A percentile compares a stretch with the other conserved stretches of the same genome.
Evolutionary conservation across 2,797 vertebrate genomes (phyloP).

Genomic region (Channa striata): DNA sequence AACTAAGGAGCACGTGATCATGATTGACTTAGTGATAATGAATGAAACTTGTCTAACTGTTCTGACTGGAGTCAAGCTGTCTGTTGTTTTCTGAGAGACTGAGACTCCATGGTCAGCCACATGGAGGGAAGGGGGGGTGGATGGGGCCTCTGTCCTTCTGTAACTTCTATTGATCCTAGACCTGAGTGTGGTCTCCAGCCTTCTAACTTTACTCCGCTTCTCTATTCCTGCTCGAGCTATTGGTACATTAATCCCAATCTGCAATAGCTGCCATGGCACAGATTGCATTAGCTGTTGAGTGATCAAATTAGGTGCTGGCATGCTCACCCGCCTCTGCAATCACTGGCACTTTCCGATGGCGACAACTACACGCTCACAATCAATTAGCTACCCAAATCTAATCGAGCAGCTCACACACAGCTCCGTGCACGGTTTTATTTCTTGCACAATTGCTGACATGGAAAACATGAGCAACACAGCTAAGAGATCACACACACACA

Average conservation of each 20-base stretch:
- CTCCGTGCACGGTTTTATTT: conserved; percentile 46
- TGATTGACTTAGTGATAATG: neutral
- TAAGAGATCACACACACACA: conserved; percentile 47
- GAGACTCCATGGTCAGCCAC: conserved; percentile 11
- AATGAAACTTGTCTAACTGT: neutral
- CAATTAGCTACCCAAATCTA: conserved; percentile 79
- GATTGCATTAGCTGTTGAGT: conserved; percentile 78
- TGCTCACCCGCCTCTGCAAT: conserved; percentile 72
- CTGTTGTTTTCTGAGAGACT: conserved; percentile 21
- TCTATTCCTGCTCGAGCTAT: conserved; percentile 54
- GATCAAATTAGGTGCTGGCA: conserved; percentile 79
- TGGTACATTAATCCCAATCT: conserved; percentile 77
- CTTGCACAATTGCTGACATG: conserved; percentile 58
- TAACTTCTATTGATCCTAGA: conserved; percentile 56
- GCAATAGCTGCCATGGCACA: conserved; percentile 62
- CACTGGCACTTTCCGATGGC: conserved; percentile 74
- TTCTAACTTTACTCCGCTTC: conserved; percentile 36
- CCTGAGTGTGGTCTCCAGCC: conserved; percentile 30
- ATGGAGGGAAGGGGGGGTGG: neutral
- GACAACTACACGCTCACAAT: conserved; percentile 78
- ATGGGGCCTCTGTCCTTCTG: conserved; percentile 22
- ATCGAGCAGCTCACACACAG: conserved; percentile 63
- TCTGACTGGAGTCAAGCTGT: neutral
- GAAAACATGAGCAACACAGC: conserved; percentile 60
- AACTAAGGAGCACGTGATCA: conserved; percentile 3